Evolutionary conservation across 37 sponge, comb jelly and placozoan species (phyloP), one percentile per base, ranked within the genome.

Genomic region (Agelas oroides): DNA sequence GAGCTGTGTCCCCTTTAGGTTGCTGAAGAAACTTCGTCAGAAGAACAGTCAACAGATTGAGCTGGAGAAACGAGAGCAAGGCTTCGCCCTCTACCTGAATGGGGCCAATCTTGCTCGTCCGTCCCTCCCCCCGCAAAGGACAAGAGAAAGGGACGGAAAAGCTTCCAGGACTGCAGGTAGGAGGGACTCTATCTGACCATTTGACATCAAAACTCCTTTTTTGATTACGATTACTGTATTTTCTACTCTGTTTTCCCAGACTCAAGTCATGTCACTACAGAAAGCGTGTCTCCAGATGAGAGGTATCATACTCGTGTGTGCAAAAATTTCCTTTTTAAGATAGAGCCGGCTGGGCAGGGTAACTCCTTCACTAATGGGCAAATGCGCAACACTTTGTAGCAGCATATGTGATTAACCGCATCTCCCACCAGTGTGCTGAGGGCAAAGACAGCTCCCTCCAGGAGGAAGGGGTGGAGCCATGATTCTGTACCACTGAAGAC

Each of bases 11-110:
- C 8, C 8, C 46, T 46, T 46, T 59, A 95, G 96, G 54, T 31
- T 95, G 31, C 27, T 97, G 84, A 87, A 83, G 65, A 88, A 91
- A 73, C 84, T 97, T 59, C 71, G 77, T 41, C 78, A 91, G 57
- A 95, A 97, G 80, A 84, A 82, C 60, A 56, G 23, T 20, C 65
- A 83, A 8, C 85, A 93, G 60, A 70, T 79, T 38, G 92, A 85
- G 38, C 69, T 94, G 73, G 95, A 95, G 75, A 93, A 80, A 61
- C 88, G 80, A 36, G 98, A 98, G 77, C 92, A 95, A 68, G 98
- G 98, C 39, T 98, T 98, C 70, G 60, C 92, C 54, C 77, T 98
- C 36, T 98, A 95, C 65, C 69, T 98, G 33, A 98, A 98, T 88
- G 98, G 98, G 76, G 97, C 94, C 24, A 91, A 98, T 65, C 66